phyloP scores from a whole-genome alignment of 2,888 invertebrate species.

The Sminthurides aquaticus region DNA sequence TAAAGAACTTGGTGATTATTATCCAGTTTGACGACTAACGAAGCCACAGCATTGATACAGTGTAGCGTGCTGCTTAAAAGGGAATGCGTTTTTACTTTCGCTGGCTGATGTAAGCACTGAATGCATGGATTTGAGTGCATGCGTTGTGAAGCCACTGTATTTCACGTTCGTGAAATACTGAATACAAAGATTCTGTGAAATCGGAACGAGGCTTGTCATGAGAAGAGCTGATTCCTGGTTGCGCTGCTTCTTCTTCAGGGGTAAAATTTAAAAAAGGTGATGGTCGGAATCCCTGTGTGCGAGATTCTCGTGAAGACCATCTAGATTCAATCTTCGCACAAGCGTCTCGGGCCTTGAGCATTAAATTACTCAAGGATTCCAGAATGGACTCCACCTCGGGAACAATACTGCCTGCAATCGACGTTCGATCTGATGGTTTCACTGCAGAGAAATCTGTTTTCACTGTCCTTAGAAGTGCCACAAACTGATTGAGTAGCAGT shows the following conservation, averaged over 20 bases:
- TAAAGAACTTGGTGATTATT: conserved; percentile 12
- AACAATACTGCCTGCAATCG: conserved; percentile 59
- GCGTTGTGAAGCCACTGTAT: conserved; percentile 53
- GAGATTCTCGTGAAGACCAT: conserved; percentile 27
- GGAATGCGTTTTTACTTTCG: conserved; percentile 57
- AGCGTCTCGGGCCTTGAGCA: conserved; percentile 50
- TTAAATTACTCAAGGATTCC: conserved; percentile 55
- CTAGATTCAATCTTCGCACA: conserved; percentile 39
- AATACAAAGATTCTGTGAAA: conserved; percentile 41
- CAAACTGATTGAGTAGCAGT: conserved; percentile 58
- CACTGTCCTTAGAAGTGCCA: conserved; percentile 55
- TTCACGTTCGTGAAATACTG: conserved; percentile 53
- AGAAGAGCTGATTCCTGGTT: neutral
- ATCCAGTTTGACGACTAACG: too few relatives aligned
- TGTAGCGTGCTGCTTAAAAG: too few relatives aligned
- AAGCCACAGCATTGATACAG: too few relatives aligned
- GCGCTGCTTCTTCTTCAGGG: too few relatives aligned
- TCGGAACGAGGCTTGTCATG: neutral
- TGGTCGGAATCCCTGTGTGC: neutral
- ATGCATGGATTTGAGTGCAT: conserved; percentile 53
- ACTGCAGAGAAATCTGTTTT: conserved; percentile 56
- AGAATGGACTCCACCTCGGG: conserved; percentile 61
- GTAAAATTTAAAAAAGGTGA: too few relatives aligned
- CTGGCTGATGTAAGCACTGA: conserved; percentile 52
- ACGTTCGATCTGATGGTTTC: conserved; percentile 54